Evolutionary conservation across 1,140 invertebrate species (phyloP), one percentile per base, ranked within the genome.

Genomic region (Paralvinella palmiformis): DNA sequence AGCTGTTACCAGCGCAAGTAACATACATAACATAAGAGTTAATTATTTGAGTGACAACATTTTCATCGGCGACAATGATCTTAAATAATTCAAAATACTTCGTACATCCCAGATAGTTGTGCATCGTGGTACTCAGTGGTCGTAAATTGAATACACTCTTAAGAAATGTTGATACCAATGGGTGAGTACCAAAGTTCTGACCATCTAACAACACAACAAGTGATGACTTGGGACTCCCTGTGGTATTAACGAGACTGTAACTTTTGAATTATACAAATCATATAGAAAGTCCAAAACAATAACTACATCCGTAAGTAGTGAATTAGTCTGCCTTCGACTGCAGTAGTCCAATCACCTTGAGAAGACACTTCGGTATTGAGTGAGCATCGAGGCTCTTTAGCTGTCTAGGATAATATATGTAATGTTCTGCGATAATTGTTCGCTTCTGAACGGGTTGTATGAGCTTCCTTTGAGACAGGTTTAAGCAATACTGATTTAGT

Each of bases 181-280:
- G 48, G 44, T 27, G 22, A 32, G 33, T 10, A 29, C 36, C 13
- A 6, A 29, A 37, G 4, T 17, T 27, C 29, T 17, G 44, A 3
- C 4, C 4, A 10, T 36, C 45, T 27, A 32, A 17, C 45, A 62
- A 17, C 3, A n/a, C 31, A 24, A 55, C 48, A 17, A 62, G 3
- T 20, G 60, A 5, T 7, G 60, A 62, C 17, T 55, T 17, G 17
- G 60, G 41, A 29, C 31, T 37, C 31, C 60, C 17, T 20, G 44
- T 44, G 31, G 60, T 52, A 53, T 62, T 62, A 15, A 62, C 17
- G 15, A 27, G 17, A 24, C 44, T 53, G 29, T 62, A 62, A 4
- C 44, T 10, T 32, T 22, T 3, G 5, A 3, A n/a, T 62, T 24
- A 24, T 36, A 62, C 45, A 62, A 13, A 31, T 7, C 4, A 31